These are phyloP conservation scores for Poeciliopsis turrubarensis DNA, from an alignment of 2,113 vertebrate species.

Conservation along the genomic window DNA sequence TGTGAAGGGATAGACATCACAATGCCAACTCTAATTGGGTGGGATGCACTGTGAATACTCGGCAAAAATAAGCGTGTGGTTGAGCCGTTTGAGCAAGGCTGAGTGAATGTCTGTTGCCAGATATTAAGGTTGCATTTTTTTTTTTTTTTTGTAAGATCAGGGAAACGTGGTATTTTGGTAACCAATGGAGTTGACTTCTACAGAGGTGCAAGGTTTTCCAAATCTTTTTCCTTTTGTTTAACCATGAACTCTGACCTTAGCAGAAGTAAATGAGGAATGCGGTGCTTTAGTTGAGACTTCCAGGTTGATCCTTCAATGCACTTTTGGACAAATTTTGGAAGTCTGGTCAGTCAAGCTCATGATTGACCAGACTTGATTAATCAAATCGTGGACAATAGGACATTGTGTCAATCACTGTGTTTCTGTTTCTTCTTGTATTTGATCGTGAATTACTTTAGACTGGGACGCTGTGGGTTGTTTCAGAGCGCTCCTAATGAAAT, in stretches of 20 bases:
- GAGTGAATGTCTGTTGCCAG: neutral
- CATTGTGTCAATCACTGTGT: too few species aligned
- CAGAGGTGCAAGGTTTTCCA: too few species aligned
- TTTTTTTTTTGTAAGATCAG: too few species aligned
- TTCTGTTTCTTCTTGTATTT: too few species aligned
- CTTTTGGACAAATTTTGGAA: neutral
- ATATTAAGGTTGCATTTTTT: neutral
- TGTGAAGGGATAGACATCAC: constrained; percentile 28
- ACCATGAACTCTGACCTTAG: neutral
- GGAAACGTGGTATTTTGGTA: neutral
- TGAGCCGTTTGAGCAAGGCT: constrained; percentile 9
- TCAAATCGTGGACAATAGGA: too few species aligned
- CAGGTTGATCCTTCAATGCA: neutral
- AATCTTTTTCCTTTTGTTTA: neutral
- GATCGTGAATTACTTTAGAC: too few species aligned
- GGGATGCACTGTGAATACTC: constrained; percentile 39
- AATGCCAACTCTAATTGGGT: constrained; percentile 55
- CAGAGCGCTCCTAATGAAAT: too few species aligned
- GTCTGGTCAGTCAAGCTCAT: too few species aligned
- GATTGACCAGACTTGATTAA: too few species aligned
- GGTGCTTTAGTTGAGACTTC: neutral
- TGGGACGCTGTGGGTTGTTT: too few species aligned
- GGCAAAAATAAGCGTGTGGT: constrained; percentile 21
- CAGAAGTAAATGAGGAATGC: neutral
- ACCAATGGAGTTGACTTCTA: too few species aligned